These are phyloP conservation scores for Melanophora roralis DNA, from an alignment of 2,888 invertebrate genomes.

Conservation along the genomic window DNA sequence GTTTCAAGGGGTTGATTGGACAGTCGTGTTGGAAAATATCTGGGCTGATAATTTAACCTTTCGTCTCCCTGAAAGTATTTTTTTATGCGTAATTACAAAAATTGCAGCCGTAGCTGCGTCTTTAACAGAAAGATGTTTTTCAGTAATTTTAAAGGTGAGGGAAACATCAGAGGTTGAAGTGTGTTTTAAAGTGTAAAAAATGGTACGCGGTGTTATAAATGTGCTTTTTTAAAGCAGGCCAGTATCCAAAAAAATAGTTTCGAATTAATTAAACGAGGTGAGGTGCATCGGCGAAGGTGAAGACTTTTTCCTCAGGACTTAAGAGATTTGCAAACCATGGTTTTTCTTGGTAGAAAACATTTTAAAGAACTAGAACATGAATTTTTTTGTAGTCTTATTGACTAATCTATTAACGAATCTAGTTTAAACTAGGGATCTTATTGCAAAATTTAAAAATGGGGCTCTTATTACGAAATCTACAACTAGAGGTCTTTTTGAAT, in stretches of 20 bases:
- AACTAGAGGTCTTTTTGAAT: no score
- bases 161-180: not conserved
- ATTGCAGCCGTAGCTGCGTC: not conserved
- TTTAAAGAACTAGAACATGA: not conserved
- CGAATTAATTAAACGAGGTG: conserved; percentile 59
- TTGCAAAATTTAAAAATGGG: no score
- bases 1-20: no score
- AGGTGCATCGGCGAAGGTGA: conserved; percentile 34
- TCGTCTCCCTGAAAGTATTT: not conserved
- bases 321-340: conserved; percentile 57
- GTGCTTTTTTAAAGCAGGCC: conserved; percentile 49
- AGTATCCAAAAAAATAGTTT: conserved; percentile 54
- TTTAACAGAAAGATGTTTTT: not conserved
- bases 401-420: not conserved
- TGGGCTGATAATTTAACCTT: not conserved
- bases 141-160: not conserved
- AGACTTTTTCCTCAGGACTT: conserved; percentile 41
- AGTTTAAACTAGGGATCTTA: no score
- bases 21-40: no score
- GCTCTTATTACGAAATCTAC: no score
- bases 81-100: not conserved
- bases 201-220: not conserved
- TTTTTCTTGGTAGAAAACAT: conserved; percentile 12
- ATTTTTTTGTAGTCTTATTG: not conserved
- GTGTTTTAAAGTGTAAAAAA: conserved; percentile 11